Percentiles rank a stretch among this genome's conserved stretches.
Conservation (phyloP, 2,113 vertebrate species). For the Rhinolophus ferrumequinum region DNA sequence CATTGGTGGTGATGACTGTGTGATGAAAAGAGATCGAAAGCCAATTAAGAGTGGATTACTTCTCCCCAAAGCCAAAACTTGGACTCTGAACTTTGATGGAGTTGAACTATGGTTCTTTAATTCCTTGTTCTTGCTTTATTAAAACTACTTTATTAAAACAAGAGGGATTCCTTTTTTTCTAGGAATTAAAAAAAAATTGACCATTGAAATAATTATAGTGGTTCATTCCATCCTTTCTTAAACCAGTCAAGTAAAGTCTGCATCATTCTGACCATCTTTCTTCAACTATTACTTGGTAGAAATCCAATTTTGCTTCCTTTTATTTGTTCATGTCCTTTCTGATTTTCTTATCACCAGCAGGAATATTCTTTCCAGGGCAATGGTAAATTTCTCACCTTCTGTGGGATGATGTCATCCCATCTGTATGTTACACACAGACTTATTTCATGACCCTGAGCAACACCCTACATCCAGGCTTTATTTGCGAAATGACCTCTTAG, state of each 20-base stretch:
- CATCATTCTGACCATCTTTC: constrained; percentile 25
- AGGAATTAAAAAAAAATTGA: neutral
- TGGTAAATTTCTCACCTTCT: constrained; percentile 56
- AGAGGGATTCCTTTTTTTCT: neutral
- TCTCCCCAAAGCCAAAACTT: neutral
- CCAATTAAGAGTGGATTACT: neutral
- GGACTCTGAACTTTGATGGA: neutral
- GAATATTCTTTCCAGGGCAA: neutral
- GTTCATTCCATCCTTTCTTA: neutral
- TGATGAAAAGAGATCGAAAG: neutral
- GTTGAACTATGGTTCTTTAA: constrained; percentile 7
- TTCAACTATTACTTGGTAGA: neutral
- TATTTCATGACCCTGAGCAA: constrained; percentile 38
- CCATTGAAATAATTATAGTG: neutral
- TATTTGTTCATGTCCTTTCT: constrained; percentile 4
- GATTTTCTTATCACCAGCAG: constrained; percentile 35
- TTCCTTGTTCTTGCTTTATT: neutral
- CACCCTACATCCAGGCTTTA: constrained; percentile 59
- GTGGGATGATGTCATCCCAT: constrained; percentile 59
- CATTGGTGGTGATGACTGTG: neutral
- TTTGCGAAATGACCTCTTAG: constrained; percentile 63
- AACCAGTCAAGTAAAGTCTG: neutral
- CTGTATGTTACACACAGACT: constrained; percentile 40
- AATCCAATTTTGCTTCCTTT: constrained; percentile 1
- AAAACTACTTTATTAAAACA: neutral